Conservation (phyloP, 2,113 vertebrate species). For the Cololabis saira region DNA sequence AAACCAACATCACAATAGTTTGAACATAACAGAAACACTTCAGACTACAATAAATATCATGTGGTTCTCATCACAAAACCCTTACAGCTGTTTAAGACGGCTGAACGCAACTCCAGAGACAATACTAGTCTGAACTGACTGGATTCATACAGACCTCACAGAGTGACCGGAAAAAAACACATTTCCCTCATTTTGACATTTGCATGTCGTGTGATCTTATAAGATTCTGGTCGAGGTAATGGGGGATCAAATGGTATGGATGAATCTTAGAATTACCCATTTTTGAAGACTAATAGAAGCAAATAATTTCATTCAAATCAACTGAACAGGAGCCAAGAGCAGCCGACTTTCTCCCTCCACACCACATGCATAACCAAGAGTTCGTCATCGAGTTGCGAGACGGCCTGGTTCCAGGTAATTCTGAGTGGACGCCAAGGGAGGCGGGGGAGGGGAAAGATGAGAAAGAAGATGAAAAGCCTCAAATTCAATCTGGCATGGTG, state of each 20-base stretch:
- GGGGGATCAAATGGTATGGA: neutral
- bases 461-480: slow-evolving; percentile 78
- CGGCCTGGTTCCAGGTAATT: slow-evolving; percentile 67
- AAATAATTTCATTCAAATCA: slow-evolving; percentile 42
- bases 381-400: slow-evolving; percentile 57
- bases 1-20: no score
- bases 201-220: slow-evolving; percentile 7
- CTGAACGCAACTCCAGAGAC: no score
- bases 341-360: slow-evolving; percentile 36
- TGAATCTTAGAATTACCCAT: slow-evolving; percentile 16
- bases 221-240: neutral
- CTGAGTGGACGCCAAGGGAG: slow-evolving; percentile 65
- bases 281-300: slow-evolving; percentile 22
- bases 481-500: slow-evolving; percentile 77
- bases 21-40: no score
- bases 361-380: slow-evolving; percentile 48
- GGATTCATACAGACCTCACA: no score
- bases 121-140: no score
- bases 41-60: no score
- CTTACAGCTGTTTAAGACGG: no score
- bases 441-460: slow-evolving; percentile 65
- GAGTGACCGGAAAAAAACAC: no score
- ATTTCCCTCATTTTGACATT: slow-evolving; percentile 33
- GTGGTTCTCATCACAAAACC: no score
- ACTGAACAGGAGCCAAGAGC: slow-evolving; percentile 27